Conservation (phyloP, 2,113 vertebrate species). For the Phyllostomus discolor region DNA sequence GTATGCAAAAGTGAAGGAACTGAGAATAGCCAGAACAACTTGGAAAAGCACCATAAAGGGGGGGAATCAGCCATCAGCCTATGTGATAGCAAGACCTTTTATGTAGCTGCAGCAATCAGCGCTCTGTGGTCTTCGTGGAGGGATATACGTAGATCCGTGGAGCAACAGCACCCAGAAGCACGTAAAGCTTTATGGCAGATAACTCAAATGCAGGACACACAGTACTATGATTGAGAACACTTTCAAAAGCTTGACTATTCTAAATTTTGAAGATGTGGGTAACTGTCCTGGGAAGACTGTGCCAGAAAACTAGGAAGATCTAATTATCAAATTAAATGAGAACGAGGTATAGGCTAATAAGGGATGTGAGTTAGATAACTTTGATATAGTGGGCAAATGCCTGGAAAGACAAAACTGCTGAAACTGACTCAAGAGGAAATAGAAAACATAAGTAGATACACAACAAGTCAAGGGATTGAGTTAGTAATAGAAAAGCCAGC, state of each 20-base stretch:
- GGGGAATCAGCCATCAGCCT: neutral
- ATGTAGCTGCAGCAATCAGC: neutral
- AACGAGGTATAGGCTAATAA: slow-evolving; percentile 82
- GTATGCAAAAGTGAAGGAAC: neutral
- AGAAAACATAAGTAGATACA: too few species aligned
- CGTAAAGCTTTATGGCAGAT: slow-evolving; percentile 83
- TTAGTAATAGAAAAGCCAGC: too few species aligned
- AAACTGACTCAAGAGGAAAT: too few species aligned
- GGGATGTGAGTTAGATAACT: neutral
- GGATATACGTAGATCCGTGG: neutral
- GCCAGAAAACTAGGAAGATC: slow-evolving; percentile 80
- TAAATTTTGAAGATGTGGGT: slow-evolving; percentile 84
- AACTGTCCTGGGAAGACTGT: slow-evolving; percentile 89
- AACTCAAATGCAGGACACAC: slow-evolving; percentile 81
- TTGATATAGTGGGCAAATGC: neutral
- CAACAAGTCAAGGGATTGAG: too few species aligned
- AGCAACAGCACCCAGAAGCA: neutral
- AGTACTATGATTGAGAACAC: slow-evolving; percentile 87
- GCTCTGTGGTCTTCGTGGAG: neutral
- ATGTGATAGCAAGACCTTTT: neutral
- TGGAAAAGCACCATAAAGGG: neutral
- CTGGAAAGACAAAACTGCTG: neutral
- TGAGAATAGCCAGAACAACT: neutral
- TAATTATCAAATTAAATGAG: slow-evolving; percentile 76
- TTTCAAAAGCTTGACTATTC: slow-evolving; percentile 85